Percentiles rank a stretch among this genome's conserved stretches.
Conservation (phyloP, 1,140 invertebrate species). For the Melipona quadrifasciata region DNA sequence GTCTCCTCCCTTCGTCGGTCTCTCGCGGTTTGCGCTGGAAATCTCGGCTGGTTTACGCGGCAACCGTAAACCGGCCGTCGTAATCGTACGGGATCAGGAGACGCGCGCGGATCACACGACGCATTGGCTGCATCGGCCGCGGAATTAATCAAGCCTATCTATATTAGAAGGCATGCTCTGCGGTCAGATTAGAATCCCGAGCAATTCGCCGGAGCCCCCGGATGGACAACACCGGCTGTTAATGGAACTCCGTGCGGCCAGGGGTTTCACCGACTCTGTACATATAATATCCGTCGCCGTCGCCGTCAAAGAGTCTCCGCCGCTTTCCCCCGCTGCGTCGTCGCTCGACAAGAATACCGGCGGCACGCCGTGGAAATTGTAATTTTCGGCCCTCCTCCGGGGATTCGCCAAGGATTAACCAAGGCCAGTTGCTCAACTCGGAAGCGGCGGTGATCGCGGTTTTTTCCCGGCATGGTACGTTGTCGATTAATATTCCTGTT, state of each 20-base stretch:
- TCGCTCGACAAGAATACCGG: background rate
- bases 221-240: conserved; percentile 66
- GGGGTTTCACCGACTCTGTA: conserved; percentile 11
- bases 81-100: conserved; percentile 67
- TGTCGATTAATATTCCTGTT: too few relatives aligned
- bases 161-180: conserved; percentile 75
- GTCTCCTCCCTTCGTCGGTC: background rate
- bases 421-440: background rate
- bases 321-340: background rate
- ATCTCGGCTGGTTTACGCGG: conserved; percentile 26
- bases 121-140: conserved; percentile 61
- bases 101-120: conserved; percentile 66
- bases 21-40: background rate
- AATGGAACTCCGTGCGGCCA: conserved; percentile 67
- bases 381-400: background rate
- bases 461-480: background rate
- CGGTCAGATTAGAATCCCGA: conserved; percentile 76
- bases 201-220: conserved; percentile 60
- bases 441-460: background rate
- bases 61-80: conserved; percentile 21
- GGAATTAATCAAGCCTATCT: conserved; percentile 78
- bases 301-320: conserved; percentile 20
- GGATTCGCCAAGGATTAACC: conserved; percentile 21
- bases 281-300: conserved; percentile 14
- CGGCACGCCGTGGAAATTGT: background rate